Conservation (phyloP, 2,888 invertebrate genomes). For the Eupeodes latifasciatus region DNA sequence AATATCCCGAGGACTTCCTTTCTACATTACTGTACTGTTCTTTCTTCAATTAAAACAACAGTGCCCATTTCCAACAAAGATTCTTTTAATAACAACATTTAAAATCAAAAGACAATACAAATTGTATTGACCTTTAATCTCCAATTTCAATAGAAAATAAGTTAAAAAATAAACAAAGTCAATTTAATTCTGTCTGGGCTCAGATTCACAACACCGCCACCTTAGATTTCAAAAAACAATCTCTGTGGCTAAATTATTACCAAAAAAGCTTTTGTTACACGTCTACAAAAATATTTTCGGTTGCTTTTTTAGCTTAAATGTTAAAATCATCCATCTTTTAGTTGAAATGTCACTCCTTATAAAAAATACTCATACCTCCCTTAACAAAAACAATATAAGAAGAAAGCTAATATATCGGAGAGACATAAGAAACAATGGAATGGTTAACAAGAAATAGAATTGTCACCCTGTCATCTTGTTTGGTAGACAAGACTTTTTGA, state of each 20-base stretch:
- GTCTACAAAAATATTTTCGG: neutral
- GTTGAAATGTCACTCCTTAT: neutral
- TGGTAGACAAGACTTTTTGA: neutral
- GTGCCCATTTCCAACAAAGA: too few species aligned
- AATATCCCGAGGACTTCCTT: too few species aligned
- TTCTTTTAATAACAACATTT: too few species aligned
- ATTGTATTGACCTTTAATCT: neutral
- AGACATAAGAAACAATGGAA: neutral
- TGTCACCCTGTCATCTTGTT: neutral
- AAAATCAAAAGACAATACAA: too few species aligned
- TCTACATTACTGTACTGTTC: too few species aligned
- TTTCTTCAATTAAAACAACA: too few species aligned
- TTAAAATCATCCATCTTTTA: constrained; percentile 1
- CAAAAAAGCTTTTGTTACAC: constrained; percentile 2
- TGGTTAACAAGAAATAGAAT: neutral
- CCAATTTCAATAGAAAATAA: constrained; percentile 10
- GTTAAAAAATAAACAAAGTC: constrained; percentile 49
- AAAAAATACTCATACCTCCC: neutral
- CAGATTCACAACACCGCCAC: neutral
- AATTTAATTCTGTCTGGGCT: constrained; percentile 25
- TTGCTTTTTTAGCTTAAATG: neutral
- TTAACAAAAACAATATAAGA: neutral
- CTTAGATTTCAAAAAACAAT: neutral
- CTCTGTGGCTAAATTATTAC: neutral
- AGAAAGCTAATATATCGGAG: neutral